phyloP scores from a whole-genome alignment of 1,140 invertebrate species.

The Pteromalus puparum region DNA sequence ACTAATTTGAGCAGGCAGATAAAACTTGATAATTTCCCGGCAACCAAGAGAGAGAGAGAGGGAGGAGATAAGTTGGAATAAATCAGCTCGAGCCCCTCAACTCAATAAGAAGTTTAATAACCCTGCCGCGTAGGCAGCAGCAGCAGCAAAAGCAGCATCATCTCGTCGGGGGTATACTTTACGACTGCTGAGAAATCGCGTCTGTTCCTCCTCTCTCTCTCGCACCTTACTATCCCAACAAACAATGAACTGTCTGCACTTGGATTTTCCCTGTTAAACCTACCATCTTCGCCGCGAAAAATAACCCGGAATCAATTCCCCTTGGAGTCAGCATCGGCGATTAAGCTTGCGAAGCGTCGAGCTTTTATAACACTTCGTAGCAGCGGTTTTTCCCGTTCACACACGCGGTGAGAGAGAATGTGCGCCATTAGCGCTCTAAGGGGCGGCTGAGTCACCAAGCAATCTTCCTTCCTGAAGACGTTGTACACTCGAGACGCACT shows the following conservation, averaged over 20 bases:
- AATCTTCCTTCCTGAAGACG: background rate
- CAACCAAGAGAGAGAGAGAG: background rate
- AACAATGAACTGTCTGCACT: no score
- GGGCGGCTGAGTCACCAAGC: slow-evolving; percentile 16
- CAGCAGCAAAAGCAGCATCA: background rate
- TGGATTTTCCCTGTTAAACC: background rate
- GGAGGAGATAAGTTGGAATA: background rate
- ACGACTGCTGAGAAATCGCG: background rate
- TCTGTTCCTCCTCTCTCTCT: background rate
- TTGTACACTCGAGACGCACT: no score
- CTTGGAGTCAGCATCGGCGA: background rate
- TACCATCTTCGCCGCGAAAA: background rate
- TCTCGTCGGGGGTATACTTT: background rate
- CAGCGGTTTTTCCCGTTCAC: slow-evolving; percentile 16
- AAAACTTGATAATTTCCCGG: slow-evolving; percentile 12
- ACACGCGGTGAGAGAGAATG: background rate
- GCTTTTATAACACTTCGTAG: background rate
- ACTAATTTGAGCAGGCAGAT: slow-evolving; percentile 1
- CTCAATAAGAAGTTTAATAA: slow-evolving; percentile 5
- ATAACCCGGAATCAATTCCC: background rate
- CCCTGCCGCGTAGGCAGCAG: background rate
- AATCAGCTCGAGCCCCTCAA: background rate
- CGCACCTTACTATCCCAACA: no score
- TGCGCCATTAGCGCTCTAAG: background rate
- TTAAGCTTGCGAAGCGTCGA: background rate